Evolutionary conservation across 2,797 vertebrate species (phyloP).

Genomic region (Rallus crepitans): DNA sequence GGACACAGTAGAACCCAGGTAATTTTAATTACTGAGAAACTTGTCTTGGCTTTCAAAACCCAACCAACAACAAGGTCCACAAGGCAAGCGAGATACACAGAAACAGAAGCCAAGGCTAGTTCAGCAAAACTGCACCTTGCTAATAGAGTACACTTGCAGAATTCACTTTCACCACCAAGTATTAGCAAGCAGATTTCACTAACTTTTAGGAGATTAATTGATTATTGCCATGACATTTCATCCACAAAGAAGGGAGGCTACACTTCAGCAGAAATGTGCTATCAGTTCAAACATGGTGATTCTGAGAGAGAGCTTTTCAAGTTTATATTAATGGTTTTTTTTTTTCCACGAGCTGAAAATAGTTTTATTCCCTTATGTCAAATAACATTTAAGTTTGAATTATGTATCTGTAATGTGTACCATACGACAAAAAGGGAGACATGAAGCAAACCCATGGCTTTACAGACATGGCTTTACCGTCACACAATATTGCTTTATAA

Average conservation of each 20-base stretch:
- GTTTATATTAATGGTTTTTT: not conserved
- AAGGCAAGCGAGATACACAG: not conserved
- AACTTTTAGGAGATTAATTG: conserved; percentile 20
- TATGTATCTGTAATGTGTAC: not conserved
- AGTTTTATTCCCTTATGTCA: conserved; percentile 38
- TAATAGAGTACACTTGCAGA: not conserved
- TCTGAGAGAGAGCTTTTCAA: conserved; percentile 14
- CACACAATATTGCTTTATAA: not conserved
- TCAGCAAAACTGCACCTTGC: not conserved
- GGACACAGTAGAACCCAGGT: not conserved
- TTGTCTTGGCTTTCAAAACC: not conserved
- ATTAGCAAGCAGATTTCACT: not conserved
- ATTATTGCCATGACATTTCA: conserved; percentile 22
- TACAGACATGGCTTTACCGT: not conserved
- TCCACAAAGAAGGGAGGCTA: not conserved
- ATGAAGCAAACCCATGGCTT: conserved; percentile 32
- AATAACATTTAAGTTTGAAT: conserved; percentile 30
- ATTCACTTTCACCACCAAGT: not conserved
- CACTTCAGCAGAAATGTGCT: not conserved
- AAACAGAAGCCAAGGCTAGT: not conserved
- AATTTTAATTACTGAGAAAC: not conserved
- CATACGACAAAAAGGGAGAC: conserved; percentile 9
- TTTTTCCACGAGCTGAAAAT: conserved; percentile 43
- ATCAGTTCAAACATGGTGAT: not conserved
- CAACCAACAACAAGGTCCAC: not conserved